Conservation (phyloP, 2,888 invertebrate genomes). For the Epinotia brunnichana region DNA sequence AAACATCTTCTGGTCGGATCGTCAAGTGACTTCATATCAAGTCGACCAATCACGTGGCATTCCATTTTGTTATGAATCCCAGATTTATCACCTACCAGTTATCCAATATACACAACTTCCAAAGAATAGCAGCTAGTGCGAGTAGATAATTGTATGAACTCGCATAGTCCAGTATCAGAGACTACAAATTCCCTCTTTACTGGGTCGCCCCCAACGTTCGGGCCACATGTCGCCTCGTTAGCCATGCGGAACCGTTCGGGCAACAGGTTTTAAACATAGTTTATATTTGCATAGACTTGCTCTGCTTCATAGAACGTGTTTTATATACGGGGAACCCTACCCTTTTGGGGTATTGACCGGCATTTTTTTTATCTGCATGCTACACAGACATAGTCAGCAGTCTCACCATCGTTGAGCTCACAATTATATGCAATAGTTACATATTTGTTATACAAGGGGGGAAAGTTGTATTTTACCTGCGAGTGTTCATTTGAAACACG, state of each 20-base stretch:
- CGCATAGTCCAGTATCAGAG: background rate
- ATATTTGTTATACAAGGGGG: no score
- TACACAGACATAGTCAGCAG: background rate
- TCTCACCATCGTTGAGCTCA: no score
- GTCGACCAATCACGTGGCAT: no score
- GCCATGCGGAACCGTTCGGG: conserved; percentile 17
- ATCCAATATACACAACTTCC: no score
- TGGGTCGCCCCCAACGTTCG: background rate
- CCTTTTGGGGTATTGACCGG: background rate
- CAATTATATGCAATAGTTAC: no score
- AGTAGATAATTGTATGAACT: background rate
- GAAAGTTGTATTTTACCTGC: no score
- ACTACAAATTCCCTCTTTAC: background rate
- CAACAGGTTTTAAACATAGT: conserved; percentile 26
- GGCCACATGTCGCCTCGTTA: conserved; percentile 14
- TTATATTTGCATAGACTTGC: conserved; percentile 17
- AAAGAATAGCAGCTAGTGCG: no score
- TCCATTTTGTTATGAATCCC: no score
- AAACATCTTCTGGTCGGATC: no score
- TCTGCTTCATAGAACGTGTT: background rate
- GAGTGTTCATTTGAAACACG: no score
- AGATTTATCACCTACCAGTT: no score
- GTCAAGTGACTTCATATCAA: no score
- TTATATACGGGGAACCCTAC: background rate
- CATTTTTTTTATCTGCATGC: background rate